These are phyloP conservation scores for Brachionus manjavacas DNA, from an alignment of 1,140 invertebrate species.

Conservation along the genomic window DNA sequence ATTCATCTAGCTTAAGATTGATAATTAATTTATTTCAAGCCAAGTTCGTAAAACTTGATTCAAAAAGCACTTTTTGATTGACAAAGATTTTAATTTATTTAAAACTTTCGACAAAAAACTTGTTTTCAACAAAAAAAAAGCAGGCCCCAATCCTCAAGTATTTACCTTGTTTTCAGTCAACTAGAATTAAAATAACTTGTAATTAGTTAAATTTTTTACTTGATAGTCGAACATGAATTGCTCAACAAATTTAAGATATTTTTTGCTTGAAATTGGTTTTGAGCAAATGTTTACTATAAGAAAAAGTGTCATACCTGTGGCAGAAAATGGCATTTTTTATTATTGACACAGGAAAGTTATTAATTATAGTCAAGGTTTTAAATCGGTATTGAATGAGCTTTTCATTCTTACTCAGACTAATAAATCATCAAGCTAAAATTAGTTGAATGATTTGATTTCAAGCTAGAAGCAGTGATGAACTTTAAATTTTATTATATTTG, in stretches of 20 bases:
- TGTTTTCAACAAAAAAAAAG: not conserved
- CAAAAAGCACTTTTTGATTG: not conserved
- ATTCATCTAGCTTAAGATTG: constrained; percentile 17
- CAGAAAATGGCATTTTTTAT: not conserved
- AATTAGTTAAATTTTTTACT: not conserved
- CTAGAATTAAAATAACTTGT: not conserved
- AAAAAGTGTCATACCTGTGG: not conserved
- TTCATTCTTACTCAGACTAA: not conserved
- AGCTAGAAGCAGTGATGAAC: not conserved
- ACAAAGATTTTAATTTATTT: not conserved
- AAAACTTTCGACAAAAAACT: not conserved
- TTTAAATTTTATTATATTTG: constrained; percentile 8
- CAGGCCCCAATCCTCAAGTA: not conserved
- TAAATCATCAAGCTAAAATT: not conserved
- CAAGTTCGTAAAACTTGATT: constrained; percentile 1
- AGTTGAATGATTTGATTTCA: not conserved
- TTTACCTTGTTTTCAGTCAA: not conserved
- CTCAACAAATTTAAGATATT: not conserved
- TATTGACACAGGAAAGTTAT: not conserved
- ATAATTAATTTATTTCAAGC: constrained; percentile 14
- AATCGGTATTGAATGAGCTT: not conserved
- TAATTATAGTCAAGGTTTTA: not conserved
- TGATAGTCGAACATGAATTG: not conserved
- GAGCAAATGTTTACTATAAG: not conserved
- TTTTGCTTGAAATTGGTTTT: not conserved